Percentiles rank a stretch among this genome's conserved stretches.
Conservation (phyloP, 2,888 invertebrate species). For the Alsophila aescularia region DNA sequence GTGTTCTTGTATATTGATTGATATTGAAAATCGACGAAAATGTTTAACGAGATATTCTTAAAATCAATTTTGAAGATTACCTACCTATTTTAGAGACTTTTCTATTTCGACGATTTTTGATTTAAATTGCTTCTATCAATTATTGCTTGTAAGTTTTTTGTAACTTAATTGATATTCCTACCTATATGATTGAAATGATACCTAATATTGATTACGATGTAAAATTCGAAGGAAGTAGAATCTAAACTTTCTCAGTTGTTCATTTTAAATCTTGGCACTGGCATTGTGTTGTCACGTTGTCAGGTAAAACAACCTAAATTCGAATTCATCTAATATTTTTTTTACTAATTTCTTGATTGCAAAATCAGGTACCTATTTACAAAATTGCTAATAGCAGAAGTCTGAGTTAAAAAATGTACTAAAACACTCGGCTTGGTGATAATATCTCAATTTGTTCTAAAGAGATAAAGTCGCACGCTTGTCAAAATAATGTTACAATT, state of each 20-base stretch:
- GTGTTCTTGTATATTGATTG: no score
- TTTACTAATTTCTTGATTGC: background rate
- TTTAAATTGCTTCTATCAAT: background rate
- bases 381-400: conserved; percentile 4
- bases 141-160: no score
- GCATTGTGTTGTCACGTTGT: background rate
- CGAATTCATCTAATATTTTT: background rate
- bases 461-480: conserved; percentile 77
- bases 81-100: no score
- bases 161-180: no score
- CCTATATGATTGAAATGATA: no score
- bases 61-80: background rate
- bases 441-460: conserved; percentile 43
- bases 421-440: conserved; percentile 21
- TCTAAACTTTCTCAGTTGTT: no score
- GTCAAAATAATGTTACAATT: conserved; percentile 56
- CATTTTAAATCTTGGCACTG: background rate
- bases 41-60: no score
- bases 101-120: conserved; percentile 5
- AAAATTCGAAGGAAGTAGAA: no score
- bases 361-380: background rate
- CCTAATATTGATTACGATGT: no score
- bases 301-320: background rate
- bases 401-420: conserved; percentile 11
- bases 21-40: conserved; percentile 8